A percentile compares a stretch with the other conserved stretches of the same genome.
These are phyloP conservation scores for Cantharis rustica DNA, from an alignment of 2,888 invertebrate genomes.

Conservation along the genomic window DNA sequence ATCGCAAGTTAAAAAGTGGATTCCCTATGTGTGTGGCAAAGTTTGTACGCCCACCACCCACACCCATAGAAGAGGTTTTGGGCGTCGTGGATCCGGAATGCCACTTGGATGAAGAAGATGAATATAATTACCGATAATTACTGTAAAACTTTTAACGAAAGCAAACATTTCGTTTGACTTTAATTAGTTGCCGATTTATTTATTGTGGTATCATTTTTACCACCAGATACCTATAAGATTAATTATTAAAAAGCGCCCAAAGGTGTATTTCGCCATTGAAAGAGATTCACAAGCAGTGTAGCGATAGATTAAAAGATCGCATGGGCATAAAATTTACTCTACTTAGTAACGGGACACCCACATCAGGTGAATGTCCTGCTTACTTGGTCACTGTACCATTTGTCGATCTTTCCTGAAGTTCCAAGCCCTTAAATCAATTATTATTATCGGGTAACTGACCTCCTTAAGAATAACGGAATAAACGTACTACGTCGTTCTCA, in stretches of 20 bases:
- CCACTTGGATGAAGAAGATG: no score
- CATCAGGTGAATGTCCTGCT: conserved; percentile 36
- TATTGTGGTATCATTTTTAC: background rate
- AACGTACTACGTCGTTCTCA: conserved; percentile 29
- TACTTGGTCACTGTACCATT: conserved; percentile 40
- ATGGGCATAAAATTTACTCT: conserved; percentile 11
- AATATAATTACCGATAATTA: background rate
- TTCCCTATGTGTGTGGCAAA: no score
- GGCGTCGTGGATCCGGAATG: no score
- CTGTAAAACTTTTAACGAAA: background rate
- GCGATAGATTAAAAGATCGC: background rate
- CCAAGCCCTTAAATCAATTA: conserved; percentile 28
- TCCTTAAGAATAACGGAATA: conserved; percentile 40
- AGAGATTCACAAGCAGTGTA: background rate
- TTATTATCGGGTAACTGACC: conserved; percentile 40
- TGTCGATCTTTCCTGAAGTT: conserved; percentile 13
- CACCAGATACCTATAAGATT: background rate
- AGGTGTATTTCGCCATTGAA: background rate
- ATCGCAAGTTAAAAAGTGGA: no score
- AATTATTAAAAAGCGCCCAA: background rate
- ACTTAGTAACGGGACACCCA: conserved; percentile 19
- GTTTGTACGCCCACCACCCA: no score
- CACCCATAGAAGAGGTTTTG: no score
- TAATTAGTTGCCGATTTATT: background rate
- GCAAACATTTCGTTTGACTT: background rate